These are phyloP conservation scores for Junco hyemalis DNA, from an alignment of 2,113 vertebrate species.

Conservation along the genomic window DNA sequence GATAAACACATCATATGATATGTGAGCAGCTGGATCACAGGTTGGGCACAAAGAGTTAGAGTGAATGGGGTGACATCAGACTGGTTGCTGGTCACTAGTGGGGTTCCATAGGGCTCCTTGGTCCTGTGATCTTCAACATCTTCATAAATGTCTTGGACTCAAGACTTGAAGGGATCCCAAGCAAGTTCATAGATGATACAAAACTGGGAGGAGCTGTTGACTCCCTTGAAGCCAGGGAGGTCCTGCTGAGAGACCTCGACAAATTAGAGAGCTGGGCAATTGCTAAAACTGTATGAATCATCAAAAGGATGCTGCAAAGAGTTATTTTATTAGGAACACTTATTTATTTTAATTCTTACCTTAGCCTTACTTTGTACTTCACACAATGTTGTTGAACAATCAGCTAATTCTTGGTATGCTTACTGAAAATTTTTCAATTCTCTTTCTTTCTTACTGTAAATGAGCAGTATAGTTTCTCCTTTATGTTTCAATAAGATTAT, in stretches of 20 bases:
- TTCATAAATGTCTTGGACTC: not conserved
- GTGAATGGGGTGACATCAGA: not conserved
- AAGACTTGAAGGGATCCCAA: not conserved
- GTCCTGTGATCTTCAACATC: not conserved
- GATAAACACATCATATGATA: not conserved
- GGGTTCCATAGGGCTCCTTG: not conserved
- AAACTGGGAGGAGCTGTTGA: not conserved
- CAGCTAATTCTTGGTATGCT: not conserved
- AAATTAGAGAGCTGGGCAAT: not conserved
- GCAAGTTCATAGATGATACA: not conserved
- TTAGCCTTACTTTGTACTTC: not conserved
- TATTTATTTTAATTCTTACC: not conserved
- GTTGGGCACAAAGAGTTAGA: not conserved
- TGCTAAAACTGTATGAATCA: not conserved
- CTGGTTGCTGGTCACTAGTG: not conserved
- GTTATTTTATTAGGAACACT: not conserved
- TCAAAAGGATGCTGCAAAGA: not conserved
- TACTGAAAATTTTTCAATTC: not conserved
- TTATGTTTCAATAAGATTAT: not conserved
- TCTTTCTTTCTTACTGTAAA: not conserved
- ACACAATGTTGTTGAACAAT: not conserved
- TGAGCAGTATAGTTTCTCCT: not conserved
- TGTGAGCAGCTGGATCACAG: not conserved
- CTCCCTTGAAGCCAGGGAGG: not conserved
- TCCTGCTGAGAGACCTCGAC: accelerated